phyloP scores from a whole-genome alignment of 2,888 invertebrate species.

The Timema podura region DNA sequence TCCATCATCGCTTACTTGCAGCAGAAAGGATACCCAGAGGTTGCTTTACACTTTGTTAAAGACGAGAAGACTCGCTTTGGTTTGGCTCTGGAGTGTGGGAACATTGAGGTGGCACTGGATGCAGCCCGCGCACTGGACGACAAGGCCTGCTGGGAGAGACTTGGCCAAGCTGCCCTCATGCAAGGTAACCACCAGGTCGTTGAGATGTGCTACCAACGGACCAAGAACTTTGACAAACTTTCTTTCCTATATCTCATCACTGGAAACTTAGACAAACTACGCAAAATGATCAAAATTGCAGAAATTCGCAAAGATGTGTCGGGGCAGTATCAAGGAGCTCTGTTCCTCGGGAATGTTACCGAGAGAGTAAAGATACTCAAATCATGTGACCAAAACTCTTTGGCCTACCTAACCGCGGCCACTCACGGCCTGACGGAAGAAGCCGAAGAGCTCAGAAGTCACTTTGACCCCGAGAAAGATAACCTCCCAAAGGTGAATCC shows the following conservation, averaged over 20 bases:
- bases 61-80: slow-evolving; percentile 96
- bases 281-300: slow-evolving; percentile 99
- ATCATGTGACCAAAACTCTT: slow-evolving; percentile 58
- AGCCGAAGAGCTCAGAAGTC: slow-evolving; percentile 64
- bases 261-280: slow-evolving; percentile 93
- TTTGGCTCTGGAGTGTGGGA: slow-evolving; percentile 94
- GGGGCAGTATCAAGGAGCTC: slow-evolving; percentile 93
- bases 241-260: slow-evolving; percentile 97
- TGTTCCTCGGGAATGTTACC: slow-evolving; percentile 84
- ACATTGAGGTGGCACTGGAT: slow-evolving; percentile 95
- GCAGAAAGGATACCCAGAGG: slow-evolving; percentile 98
- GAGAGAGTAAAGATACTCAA: slow-evolving; percentile 85
- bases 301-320: slow-evolving; percentile 96
- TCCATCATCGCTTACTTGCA: slow-evolving; percentile 98
- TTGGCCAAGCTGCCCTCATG: slow-evolving; percentile 88
- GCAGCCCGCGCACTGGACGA: slow-evolving; percentile 94
- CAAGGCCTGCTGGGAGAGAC: slow-evolving; percentile 90
- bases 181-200: slow-evolving; percentile 94
- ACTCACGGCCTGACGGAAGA: slow-evolving; percentile 81
- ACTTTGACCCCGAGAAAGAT: slow-evolving; percentile 49
- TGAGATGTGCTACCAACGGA: slow-evolving; percentile 99
- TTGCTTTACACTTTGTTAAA: slow-evolving; percentile 97
- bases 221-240: slow-evolving; percentile 98
- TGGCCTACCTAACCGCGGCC: slow-evolving; percentile 92
- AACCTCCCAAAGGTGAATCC: slow-evolving; percentile 67